phyloP scores from a whole-genome alignment of 2,888 invertebrate genomes.

The Pterobdella sp. region DNA sequence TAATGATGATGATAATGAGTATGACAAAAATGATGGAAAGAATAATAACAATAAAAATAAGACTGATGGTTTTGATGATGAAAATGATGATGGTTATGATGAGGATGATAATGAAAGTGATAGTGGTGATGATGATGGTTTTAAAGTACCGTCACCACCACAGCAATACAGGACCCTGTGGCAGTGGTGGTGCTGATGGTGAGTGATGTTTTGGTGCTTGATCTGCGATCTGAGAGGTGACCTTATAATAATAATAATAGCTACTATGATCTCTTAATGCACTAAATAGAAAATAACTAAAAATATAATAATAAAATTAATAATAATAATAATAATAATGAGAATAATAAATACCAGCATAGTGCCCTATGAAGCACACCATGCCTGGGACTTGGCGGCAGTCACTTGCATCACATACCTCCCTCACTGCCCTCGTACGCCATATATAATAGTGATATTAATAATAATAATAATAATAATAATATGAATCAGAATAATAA shows the following conservation, averaged over 20 bases:
- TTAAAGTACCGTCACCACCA: not conserved
- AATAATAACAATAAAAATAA: too few relatives aligned
- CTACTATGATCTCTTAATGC: too few relatives aligned
- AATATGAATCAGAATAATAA: too few relatives aligned
- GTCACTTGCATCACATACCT: not conserved
- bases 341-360: constrained; percentile 4
- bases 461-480: not conserved
- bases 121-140: not conserved
- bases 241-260: not conserved
- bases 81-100: not conserved
- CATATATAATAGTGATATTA: not conserved
- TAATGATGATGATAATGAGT: not conserved
- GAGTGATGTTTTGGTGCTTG: constrained; percentile 16
- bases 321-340: too few relatives aligned
- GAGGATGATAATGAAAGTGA: not conserved
- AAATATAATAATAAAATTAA: too few relatives aligned
- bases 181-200: constrained; percentile 19
- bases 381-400: constrained; percentile 4
- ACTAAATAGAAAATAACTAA: too few relatives aligned
- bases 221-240: not conserved
- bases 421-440: not conserved
- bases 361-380: constrained; percentile 11
- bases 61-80: not conserved
- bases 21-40: not conserved
- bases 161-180: constrained; percentile 20